Evolutionary conservation across 2,888 invertebrate species (phyloP), one percentile per base, ranked within the genome.

Genomic region (Nephrotoma flavescens): DNA sequence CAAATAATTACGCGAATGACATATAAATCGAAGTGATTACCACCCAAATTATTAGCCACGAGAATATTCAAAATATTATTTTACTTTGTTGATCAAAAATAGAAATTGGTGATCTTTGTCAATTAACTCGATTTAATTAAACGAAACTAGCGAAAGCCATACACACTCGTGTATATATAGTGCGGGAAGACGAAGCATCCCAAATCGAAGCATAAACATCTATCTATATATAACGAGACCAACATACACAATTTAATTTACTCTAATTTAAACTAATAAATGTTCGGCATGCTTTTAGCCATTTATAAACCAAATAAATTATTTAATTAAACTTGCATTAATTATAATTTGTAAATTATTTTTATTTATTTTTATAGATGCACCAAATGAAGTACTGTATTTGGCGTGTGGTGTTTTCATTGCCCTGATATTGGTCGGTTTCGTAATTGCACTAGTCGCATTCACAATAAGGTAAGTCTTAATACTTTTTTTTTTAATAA

Each of bases 391-490:
- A 93, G 95, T 95, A 92, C 93, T 95, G 92, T 96, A 95, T 93
- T 96, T 96, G 95, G 95, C 96, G 92, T 95, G 95, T 90, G 96
- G 96, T 88, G 96, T 96, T 89, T 93, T 96, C 90, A 96, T 96
- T 91, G 96, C 96, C 88, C 96, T 96, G 96, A 93, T 95, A 89
- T 93, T 96, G 90, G 96, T 96, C 88, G 96, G 95, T 89, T 93
- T 96, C 87, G 95, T 96, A 90, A 96, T 96, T 90, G 94, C 96
- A 89, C 93, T 96, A 89, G 93, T 96, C 91, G 96, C 96, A 88
- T 94, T 96, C 88, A 96, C 96, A 88, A 96, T 96, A 91, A 96
- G 95, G 96, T 96, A 93, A 92, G 91, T 90, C 12, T 15, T 31
- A 31, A 31, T 31, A 31, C 31, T 19, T 85, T 19, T 31, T 19